A percentile compares a stretch with the other conserved stretches of the same genome.
Evolutionary conservation across 2,797 vertebrate genomes (phyloP).

Genomic region (Aerospiza tachiro): DNA sequence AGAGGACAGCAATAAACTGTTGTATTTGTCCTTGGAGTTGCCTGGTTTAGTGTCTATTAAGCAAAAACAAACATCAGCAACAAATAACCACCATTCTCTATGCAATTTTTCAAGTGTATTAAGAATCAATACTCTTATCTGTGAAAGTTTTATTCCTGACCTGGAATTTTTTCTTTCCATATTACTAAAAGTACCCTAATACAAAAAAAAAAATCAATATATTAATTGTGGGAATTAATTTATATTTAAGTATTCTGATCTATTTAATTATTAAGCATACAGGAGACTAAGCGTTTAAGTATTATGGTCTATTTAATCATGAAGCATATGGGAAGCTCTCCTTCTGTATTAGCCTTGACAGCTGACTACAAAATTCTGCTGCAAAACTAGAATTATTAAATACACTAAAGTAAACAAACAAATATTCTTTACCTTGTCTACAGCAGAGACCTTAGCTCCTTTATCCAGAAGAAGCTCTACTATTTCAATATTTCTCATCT

Average conservation of each 20-base stretch:
- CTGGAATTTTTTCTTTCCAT: not conserved
- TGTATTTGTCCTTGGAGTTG: not conserved
- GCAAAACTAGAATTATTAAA: not conserved
- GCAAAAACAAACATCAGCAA: not conserved
- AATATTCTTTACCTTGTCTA: slow-evolving; percentile 85
- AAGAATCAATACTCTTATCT: not conserved
- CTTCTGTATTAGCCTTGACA: not conserved
- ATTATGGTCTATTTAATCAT: not conserved
- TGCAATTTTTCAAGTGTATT: not conserved
- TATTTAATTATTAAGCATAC: not conserved
- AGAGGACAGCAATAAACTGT: not conserved
- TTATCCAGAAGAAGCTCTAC: slow-evolving; percentile 96
- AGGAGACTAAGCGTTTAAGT: not conserved
- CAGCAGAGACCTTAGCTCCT: slow-evolving; percentile 93
- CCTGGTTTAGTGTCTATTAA: not conserved
- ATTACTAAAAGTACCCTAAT: not conserved
- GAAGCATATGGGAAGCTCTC: not conserved
- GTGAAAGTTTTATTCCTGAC: not conserved
- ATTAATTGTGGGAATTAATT: not conserved
- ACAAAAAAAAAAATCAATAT: not conserved
- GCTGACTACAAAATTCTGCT: not conserved
- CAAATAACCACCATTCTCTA: not conserved
- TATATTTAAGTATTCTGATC: not conserved
- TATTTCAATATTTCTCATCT: slow-evolving; percentile 96
- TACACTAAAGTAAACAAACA: not conserved